A percentile compares a stretch with the other conserved stretches of the same genome.
These are phyloP conservation scores for Thryonomys swinderianus DNA, from an alignment of 2,113 vertebrate genomes.

Conservation along the genomic window DNA sequence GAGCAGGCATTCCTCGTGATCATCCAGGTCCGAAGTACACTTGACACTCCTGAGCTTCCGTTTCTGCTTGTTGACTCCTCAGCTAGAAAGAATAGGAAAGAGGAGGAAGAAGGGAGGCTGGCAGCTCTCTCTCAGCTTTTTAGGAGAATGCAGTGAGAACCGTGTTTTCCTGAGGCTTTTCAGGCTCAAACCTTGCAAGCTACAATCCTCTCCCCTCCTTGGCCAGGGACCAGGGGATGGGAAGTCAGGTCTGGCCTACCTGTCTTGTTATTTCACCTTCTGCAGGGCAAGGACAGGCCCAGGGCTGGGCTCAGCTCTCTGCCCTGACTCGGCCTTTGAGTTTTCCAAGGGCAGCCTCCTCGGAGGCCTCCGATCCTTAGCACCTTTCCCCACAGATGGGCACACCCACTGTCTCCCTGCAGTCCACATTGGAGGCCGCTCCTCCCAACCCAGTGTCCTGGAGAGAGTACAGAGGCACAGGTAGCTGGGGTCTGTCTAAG, in stretches of 20 bases:
- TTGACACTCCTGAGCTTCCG: neutral
- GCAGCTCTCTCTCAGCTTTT: neutral
- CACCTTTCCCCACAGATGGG: neutral
- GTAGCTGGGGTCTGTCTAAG: neutral
- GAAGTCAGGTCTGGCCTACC: neutral
- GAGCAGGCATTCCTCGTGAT: neutral
- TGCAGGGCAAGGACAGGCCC: neutral
- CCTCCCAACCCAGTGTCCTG: neutral
- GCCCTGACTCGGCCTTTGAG: neutral
- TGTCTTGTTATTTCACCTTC: neutral
- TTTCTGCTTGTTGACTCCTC: neutral
- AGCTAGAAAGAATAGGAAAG: neutral
- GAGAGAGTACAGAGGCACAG: neutral
- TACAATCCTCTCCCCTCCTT: neutral
- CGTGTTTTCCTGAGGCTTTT: neutral
- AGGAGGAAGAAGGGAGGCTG: too few relatives aligned
- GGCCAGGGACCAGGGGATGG: neutral
- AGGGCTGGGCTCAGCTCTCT: neutral
- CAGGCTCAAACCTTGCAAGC: too few relatives aligned
- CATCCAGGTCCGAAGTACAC: neutral
- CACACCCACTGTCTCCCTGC: neutral
- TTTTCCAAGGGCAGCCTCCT: neutral
- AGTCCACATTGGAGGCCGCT: neutral
- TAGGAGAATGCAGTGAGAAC: neutral
- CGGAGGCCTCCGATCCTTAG: neutral